Conservation (phyloP, 2,888 invertebrate species). For the Drosophila maculinotata region DNA sequence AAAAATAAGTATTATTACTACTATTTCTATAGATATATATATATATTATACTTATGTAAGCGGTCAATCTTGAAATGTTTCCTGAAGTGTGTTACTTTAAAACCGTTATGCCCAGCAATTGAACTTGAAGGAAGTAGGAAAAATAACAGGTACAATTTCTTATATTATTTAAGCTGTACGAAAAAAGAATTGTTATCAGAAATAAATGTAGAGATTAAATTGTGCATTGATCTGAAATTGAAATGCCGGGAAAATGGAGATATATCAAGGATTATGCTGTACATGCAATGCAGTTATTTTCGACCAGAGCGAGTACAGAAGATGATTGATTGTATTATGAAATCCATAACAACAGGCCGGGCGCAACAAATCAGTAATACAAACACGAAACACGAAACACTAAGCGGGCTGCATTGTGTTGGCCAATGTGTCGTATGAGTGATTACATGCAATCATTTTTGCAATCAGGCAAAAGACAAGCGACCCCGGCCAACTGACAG, state of each 20-base stretch:
- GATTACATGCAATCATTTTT: constrained; percentile 68
- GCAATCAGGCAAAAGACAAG: constrained; percentile 55
- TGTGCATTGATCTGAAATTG: neutral
- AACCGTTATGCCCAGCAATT: no score
- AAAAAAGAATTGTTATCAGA: constrained; percentile 1
- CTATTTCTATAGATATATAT: no score
- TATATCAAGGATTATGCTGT: constrained; percentile 3
- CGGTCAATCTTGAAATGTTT: no score
- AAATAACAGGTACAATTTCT: no score
- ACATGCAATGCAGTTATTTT: neutral
- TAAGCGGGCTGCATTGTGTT: constrained; percentile 10
- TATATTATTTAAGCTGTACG: constrained; percentile 3
- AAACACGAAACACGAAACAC: constrained; percentile 31
- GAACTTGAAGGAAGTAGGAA: no score
- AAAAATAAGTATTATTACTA: no score
- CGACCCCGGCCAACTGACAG: no score
- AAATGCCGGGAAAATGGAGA: neutral
- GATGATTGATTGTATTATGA: constrained; percentile 52
- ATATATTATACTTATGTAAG: no score
- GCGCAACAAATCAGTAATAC: constrained; percentile 50
- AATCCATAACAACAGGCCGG: constrained; percentile 44
- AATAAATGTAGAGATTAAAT: constrained; percentile 1
- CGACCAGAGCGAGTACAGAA: neutral
- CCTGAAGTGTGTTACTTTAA: no score
- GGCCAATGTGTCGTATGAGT: constrained; percentile 62